These are phyloP conservation scores for Rhadinocentrus ornatus DNA, from an alignment of 2,797 vertebrate species.

Conservation along the genomic window DNA sequence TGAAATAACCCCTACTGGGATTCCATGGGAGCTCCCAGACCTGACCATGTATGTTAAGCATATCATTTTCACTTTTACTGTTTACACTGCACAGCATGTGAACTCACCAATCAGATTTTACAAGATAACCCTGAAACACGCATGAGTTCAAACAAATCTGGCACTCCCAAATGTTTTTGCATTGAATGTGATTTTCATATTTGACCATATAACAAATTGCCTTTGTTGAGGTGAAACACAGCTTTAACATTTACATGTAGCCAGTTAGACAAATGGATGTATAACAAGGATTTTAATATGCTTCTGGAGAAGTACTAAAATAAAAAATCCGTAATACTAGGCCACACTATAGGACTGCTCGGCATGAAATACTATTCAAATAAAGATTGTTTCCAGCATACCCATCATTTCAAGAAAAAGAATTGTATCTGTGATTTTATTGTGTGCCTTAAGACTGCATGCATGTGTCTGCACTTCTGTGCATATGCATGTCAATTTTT, in stretches of 20 bases:
- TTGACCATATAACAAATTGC: slow-evolving; percentile 36
- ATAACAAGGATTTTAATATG: slow-evolving; percentile 47
- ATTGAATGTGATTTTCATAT: slow-evolving; percentile 62
- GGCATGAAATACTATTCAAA: slow-evolving; percentile 2
- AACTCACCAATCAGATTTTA: slow-evolving; percentile 58
- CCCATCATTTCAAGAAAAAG: not conserved
- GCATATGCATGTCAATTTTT: not conserved
- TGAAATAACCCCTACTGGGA: slow-evolving; percentile 40
- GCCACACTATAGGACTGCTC: not conserved
- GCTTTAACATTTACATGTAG: slow-evolving; percentile 62
- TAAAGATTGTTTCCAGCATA: not conserved
- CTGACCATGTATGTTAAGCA: slow-evolving; percentile 73
- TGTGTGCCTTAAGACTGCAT: not conserved
- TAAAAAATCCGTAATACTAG: slow-evolving; percentile 5
- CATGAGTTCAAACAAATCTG: slow-evolving; percentile 8
- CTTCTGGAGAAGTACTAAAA: slow-evolving; percentile 35
- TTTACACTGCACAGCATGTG: slow-evolving; percentile 54
- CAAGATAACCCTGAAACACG: slow-evolving; percentile 24
- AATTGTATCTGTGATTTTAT: no score
- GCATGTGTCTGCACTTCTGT: not conserved
- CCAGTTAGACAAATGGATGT: slow-evolving; percentile 54
- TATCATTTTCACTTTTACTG: slow-evolving; percentile 62
- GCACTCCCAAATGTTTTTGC: slow-evolving; percentile 25
- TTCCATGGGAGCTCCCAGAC: slow-evolving; percentile 52
- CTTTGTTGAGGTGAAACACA: slow-evolving; percentile 36